Evolutionary conservation across 30 jellyfish, hydroid and myxozoan genomes (phyloP).

Genomic region (Catostylus mosaicus): DNA sequence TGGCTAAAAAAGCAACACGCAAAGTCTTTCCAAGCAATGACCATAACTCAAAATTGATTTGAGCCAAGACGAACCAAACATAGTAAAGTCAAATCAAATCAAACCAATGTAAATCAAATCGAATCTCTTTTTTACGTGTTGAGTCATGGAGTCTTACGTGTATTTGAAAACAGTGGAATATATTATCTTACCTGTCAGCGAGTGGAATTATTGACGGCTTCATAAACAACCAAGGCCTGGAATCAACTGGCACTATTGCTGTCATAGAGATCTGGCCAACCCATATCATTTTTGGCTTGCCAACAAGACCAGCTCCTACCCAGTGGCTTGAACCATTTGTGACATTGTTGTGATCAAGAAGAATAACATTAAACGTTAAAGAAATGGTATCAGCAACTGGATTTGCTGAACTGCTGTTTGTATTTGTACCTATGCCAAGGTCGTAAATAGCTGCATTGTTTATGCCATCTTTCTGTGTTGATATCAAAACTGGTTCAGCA

Average conservation of each 20-base stretch:
- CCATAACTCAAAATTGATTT: too few relatives aligned
- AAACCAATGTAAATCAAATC: too few relatives aligned
- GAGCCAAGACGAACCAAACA: too few relatives aligned
- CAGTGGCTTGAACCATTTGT: conserved; percentile 76
- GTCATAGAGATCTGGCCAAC: conserved; percentile 75
- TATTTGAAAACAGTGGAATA: too few relatives aligned
- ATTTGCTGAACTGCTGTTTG: conserved; percentile 26
- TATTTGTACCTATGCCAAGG: conserved; percentile 77
- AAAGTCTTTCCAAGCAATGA: too few relatives aligned
- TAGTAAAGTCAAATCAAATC: too few relatives aligned
- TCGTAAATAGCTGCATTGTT: conserved; percentile 74
- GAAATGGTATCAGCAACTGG: conserved; percentile 51
- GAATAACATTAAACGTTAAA: conserved; percentile 50
- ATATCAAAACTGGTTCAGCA: conserved; percentile 68
- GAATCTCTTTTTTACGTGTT: too few relatives aligned
- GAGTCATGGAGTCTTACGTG: too few relatives aligned
- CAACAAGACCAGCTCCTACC: conserved; percentile 96
- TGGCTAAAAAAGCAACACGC: too few relatives aligned
- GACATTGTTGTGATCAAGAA: conserved; percentile 66
- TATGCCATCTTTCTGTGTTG: conserved; percentile 58
- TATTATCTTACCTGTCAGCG: conserved; percentile 7
- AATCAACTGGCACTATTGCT: conserved; percentile 40
- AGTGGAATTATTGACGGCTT: conserved; percentile 5
- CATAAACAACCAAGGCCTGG: conserved; percentile 70
- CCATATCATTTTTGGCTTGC: conserved; percentile 90